Conservation (phyloP, 2,113 vertebrate genomes). For the Phaethon lepturus region DNA sequence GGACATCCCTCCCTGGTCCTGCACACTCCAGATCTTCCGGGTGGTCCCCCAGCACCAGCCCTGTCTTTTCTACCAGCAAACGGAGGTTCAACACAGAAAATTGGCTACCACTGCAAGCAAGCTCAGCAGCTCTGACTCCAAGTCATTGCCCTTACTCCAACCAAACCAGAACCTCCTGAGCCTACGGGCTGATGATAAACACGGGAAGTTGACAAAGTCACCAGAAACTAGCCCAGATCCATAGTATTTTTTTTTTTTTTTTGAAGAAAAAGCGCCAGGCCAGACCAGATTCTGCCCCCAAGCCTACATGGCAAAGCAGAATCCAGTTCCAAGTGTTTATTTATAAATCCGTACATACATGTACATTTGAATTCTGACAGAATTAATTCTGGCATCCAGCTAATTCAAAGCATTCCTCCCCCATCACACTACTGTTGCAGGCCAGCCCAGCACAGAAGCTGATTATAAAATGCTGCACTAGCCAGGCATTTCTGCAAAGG, state of each 20-base stretch:
- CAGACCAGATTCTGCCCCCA: background rate
- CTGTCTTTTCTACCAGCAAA: background rate
- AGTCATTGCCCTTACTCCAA: background rate
- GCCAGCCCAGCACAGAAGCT: constrained; percentile 66
- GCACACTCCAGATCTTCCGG: background rate
- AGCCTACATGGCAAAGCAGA: constrained; percentile 38
- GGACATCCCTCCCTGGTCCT: background rate
- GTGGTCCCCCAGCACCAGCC: background rate
- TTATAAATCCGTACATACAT: constrained; percentile 59
- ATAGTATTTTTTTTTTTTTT: background rate
- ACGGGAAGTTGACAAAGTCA: constrained; percentile 27
- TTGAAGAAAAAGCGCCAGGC: background rate
- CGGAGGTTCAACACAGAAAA: background rate
- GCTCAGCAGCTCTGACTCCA: background rate
- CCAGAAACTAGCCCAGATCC: background rate
- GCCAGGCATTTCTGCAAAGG: constrained; percentile 70
- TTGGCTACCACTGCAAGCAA: background rate
- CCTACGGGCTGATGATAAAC: background rate
- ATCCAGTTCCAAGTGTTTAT: constrained; percentile 43
- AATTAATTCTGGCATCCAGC: constrained; percentile 66
- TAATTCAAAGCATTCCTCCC: constrained; percentile 71
- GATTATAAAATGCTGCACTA: constrained; percentile 66
- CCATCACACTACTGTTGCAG: constrained; percentile 61
- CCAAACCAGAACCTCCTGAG: background rate
- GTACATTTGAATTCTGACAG: constrained; percentile 68